phyloP scores from a whole-genome alignment of 2,797 vertebrate species.

The Siniperca obscura region DNA sequence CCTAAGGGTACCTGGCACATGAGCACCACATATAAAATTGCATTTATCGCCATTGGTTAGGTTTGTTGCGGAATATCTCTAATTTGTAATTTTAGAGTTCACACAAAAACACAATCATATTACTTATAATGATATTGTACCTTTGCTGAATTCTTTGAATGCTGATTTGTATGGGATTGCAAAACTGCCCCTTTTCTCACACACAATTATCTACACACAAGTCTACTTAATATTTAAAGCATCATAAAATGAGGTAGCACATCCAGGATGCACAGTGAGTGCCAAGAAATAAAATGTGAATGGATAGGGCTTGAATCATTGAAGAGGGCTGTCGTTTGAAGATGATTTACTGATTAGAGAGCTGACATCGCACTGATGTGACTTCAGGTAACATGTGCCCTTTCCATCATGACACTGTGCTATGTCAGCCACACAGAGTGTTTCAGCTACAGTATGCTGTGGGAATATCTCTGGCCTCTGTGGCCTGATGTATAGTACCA shows the following conservation, averaged over 20 bases:
- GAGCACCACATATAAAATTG: background rate
- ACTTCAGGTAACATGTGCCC: conserved; percentile 12
- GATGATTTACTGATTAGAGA: conserved; percentile 33
- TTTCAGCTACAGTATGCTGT: conserved; percentile 5
- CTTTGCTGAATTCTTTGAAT: background rate
- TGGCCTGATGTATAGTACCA: background rate
- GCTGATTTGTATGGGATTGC: background rate
- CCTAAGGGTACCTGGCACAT: background rate
- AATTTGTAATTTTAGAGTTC: background rate
- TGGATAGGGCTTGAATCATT: conserved; percentile 11
- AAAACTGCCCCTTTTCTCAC: background rate
- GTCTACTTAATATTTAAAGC: background rate
- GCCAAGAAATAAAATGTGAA: background rate
- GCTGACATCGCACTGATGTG: conserved; percentile 25
- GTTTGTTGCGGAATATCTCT: background rate
- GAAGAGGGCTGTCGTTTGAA: background rate
- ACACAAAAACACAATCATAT: background rate
- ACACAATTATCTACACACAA: background rate
- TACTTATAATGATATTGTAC: background rate
- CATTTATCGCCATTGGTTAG: background rate
- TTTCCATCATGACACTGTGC: conserved; percentile 34
- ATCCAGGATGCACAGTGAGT: background rate
- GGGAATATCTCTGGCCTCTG: background rate
- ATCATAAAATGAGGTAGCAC: background rate
- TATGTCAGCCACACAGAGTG: conserved; percentile 17